phyloP scores from a whole-genome alignment of 1,140 invertebrate species.

The Drosophila tropicalis region DNA sequence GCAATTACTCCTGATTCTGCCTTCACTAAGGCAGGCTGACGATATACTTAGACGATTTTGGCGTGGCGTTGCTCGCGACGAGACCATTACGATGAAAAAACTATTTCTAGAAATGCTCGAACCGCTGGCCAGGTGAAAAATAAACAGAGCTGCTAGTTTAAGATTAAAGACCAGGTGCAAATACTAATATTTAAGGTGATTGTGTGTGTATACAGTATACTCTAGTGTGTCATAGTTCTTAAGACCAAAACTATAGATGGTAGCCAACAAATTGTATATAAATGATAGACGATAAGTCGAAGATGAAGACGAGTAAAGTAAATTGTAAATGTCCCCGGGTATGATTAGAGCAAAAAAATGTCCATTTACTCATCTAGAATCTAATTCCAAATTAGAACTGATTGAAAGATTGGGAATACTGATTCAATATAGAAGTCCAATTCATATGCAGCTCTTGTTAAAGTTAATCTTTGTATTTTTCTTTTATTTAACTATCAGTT shows the following conservation, averaged over 20 bases:
- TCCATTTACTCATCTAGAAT: conserved; percentile 34
- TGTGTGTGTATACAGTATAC: conserved; percentile 23
- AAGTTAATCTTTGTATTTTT: not conserved
- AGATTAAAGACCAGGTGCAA: conserved; percentile 65
- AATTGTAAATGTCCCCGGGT: conserved; percentile 39
- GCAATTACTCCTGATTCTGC: conserved; percentile 94
- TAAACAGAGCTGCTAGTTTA: conserved; percentile 38
- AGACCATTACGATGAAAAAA: conserved; percentile 97
- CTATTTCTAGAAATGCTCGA: conserved; percentile 98
- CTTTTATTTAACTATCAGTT: conserved; percentile 12
- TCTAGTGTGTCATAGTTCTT: conserved; percentile 20
- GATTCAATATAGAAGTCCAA: not conserved
- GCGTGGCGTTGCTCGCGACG: conserved; percentile 93
- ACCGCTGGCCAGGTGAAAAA: conserved; percentile 73
- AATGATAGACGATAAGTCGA: conserved; percentile 20
- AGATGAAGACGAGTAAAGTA: conserved; percentile 39
- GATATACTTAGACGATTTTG: conserved; percentile 94
- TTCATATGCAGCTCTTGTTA: not conserved
- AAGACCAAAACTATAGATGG: conserved; percentile 33
- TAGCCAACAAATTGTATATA: conserved; percentile 54
- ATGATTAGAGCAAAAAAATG: conserved; percentile 41
- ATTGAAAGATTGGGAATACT: not conserved
- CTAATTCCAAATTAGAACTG: conserved; percentile 26
- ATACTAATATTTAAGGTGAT: conserved; percentile 65
- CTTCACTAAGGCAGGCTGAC: conserved; percentile 94